These are phyloP conservation scores for Drosophila jambulina DNA, from an alignment of 1,140 invertebrate species.

Conservation along the genomic window DNA sequence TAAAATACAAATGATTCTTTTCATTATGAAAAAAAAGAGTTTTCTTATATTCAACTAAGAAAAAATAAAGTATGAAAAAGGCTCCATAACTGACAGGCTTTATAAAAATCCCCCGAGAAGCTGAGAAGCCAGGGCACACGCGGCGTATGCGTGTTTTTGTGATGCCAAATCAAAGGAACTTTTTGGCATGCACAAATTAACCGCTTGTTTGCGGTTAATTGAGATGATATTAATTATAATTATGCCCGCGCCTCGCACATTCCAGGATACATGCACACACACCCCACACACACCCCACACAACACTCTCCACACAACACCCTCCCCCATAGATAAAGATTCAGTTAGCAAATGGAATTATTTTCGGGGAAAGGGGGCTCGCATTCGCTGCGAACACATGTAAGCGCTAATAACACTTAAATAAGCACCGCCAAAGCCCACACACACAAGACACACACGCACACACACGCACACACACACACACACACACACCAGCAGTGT, in stretches of 20 bases:
- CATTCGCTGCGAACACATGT: constrained; percentile 64
- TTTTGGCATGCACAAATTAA: constrained; percentile 70
- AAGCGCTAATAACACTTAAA: constrained; percentile 82
- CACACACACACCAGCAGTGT: constrained; percentile 16
- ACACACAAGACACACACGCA: constrained; percentile 29
- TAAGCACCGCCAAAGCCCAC: constrained; percentile 47
- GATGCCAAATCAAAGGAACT: constrained; percentile 47
- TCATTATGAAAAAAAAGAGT: no score
- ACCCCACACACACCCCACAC: constrained; percentile 7
- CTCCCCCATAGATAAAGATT: constrained; percentile 29
- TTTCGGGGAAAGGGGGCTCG: constrained; percentile 30
- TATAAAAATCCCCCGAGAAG: not conserved
- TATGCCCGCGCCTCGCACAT: constrained; percentile 41
- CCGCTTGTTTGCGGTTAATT: constrained; percentile 82
- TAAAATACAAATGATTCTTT: no score
- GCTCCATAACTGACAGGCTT: not conserved
- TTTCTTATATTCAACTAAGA: not conserved
- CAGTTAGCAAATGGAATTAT: constrained; percentile 78
- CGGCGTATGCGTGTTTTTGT: constrained; percentile 58
- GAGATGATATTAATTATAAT: constrained; percentile 82
- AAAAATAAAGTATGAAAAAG: not conserved
- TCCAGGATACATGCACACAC: constrained; percentile 5
- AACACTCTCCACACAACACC: not conserved
- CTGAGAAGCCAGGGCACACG: constrained; percentile 12
- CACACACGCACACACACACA: constrained; percentile 26